Evolutionary conservation across 2,888 invertebrate species (phyloP), one percentile per base, ranked within the genome.

Genomic region (Drosophila algonquin): DNA sequence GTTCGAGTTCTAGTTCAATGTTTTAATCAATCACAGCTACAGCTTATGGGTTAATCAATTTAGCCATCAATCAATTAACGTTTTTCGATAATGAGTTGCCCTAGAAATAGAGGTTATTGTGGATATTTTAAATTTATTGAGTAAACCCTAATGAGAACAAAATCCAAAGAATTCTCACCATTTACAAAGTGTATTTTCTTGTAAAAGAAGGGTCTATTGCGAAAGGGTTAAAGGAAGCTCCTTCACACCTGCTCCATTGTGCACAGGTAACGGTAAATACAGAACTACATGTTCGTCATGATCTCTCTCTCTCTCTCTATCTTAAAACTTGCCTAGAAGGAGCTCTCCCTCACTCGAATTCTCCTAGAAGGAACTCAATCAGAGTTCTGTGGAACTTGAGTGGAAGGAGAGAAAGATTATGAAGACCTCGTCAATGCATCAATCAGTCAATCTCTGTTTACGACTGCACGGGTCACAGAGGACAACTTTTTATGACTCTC

Each of bases 381-480:
- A 1, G 5, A 12, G 12, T 35, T 12, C 35, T 35, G 35, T 35
- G 40, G 14, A n/a, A 40, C 14, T 6, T 2, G 40, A 14, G 45
- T 6, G 51, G 14, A 12, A 10, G 16, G 8, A 21, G 8, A 16
- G 30, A 27, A 10, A 5, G 18, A 35, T 27, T 51, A 35, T 51
- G 14, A 63, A 55, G 40, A 53, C 27, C 24, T 56, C 62, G 50
- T 62, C 62, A 46, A 27, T 64, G 47, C 50, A 70, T 58, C 53
- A 40, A 46, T 63, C 63, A 63, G 57, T 54, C 70, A 72, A 64
- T 68, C 45, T 63, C 62, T 51, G 65, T 73, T 79, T 77, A 80
- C 77, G 82, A 70, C 60, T 48, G 59, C 54, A 55, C 45, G 60
- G 79, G 40, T 70, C 69, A 78, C 57, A 78, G 70, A 16, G 64